These are phyloP conservation scores for Falco rusticolus DNA, from an alignment of 2,797 vertebrate genomes.

Conservation along the genomic window DNA sequence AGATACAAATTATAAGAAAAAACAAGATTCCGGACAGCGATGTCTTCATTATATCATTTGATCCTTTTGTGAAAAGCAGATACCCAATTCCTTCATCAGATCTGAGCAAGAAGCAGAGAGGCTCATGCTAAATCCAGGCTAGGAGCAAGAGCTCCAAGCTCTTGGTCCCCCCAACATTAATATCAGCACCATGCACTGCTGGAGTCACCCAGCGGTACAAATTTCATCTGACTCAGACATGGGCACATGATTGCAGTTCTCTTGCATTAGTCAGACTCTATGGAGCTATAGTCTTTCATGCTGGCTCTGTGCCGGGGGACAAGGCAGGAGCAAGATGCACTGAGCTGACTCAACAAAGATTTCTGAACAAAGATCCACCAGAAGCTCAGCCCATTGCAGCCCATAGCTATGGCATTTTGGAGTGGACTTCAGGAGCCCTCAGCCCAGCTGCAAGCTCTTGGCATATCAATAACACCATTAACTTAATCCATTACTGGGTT, in stretches of 20 bases:
- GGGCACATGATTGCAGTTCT: background rate
- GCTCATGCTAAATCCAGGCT: background rate
- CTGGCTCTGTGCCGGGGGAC: background rate
- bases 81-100: background rate
- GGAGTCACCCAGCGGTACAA: background rate
- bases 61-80: background rate
- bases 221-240: background rate
- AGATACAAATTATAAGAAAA: background rate
- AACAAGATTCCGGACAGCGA: background rate
- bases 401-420: background rate
- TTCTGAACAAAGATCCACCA: background rate
- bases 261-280: background rate
- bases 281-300: background rate
- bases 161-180: background rate
- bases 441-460: slow-evolving; percentile 16
- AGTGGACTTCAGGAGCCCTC: background rate
- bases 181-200: background rate
- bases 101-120: background rate
- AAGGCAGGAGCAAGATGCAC: background rate
- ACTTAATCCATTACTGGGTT: background rate
- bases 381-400: background rate
- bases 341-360: slow-evolving; percentile 37
- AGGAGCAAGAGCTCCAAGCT: background rate
- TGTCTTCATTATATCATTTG: background rate
- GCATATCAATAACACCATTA: background rate